A percentile compares a stretch with the other conserved stretches of the same genome.
phyloP scores from a whole-genome alignment of 2,888 invertebrate species.

The Cheilosia grossa region DNA sequence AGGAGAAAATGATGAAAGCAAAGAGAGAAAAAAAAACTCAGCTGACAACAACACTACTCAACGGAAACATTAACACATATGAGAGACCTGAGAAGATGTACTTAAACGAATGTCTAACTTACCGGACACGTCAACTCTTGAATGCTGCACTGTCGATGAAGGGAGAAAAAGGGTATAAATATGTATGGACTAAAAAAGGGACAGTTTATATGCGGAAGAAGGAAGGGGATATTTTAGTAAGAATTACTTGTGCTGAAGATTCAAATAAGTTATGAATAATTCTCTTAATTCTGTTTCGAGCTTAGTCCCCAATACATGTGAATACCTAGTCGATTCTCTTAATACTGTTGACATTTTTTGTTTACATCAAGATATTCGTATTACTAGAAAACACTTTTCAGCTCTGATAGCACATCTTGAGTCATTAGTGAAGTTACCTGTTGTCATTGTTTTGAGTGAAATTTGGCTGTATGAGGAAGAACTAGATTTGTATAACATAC shows the following conservation, averaged over 20 bases:
- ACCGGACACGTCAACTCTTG: too few species aligned
- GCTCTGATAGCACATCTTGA: neutral
- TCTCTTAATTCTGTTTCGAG: constrained; percentile 16
- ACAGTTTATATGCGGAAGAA: constrained; percentile 1
- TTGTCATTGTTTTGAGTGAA: constrained; percentile 7
- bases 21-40: constrained; percentile 28
- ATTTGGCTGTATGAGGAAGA: constrained; percentile 3
- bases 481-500: constrained; percentile 13
- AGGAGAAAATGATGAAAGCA: constrained; percentile 24
- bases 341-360: neutral
- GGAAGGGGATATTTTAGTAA: neutral
- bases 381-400: neutral
- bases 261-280: constrained; percentile 1
- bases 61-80: neutral
- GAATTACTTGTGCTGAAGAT: constrained; percentile 4
- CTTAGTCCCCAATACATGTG: too few species aligned
- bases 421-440: neutral
- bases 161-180: neutral
- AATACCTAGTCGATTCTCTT: neutral
- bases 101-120: constrained; percentile 36
- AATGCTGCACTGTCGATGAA: constrained; percentile 25
- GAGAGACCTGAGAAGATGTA: constrained; percentile 24
- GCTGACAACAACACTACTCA: constrained; percentile 9
- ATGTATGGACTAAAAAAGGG: neutral
- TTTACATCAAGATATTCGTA: neutral